Conservation (phyloP, 2,113 vertebrate species). For the Rhinoptilus africanus region DNA sequence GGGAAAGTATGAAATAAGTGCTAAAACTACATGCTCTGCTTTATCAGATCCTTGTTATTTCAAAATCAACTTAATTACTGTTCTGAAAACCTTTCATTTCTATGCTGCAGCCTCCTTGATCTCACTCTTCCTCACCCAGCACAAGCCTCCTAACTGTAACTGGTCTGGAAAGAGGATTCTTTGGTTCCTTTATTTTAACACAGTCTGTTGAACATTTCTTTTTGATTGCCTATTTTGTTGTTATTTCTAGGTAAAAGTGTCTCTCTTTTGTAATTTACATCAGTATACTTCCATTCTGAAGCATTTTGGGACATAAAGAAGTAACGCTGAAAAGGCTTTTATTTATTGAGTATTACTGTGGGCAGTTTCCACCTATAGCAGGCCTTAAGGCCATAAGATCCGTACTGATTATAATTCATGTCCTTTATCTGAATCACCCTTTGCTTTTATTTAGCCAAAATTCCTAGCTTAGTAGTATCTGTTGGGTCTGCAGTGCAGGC, state of each 20-base stretch:
- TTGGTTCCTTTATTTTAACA: neutral
- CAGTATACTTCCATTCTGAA: neutral
- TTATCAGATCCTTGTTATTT: neutral
- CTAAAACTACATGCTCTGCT: neutral
- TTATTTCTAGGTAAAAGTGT: neutral
- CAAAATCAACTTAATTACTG: neutral
- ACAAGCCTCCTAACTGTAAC: neutral
- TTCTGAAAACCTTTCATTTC: neutral
- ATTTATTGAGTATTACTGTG: neutral
- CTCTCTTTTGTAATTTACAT: neutral
- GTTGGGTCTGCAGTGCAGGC: conserved; percentile 76
- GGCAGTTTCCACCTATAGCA: neutral
- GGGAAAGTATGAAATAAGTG: neutral
- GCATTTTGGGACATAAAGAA: neutral
- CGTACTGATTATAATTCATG: neutral
- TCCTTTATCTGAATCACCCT: neutral
- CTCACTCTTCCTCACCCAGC: neutral
- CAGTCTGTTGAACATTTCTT: neutral
- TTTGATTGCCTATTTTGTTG: neutral
- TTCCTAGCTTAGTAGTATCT: neutral
- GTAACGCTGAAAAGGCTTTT: neutral
- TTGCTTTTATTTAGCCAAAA: neutral
- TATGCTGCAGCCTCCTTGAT: neutral
- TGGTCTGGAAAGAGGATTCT: neutral
- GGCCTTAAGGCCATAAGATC: neutral